Base-by-base conservation (phyloP, 37 sponge, comb jelly and placozoan species). In the Crambe crambe region DNA sequence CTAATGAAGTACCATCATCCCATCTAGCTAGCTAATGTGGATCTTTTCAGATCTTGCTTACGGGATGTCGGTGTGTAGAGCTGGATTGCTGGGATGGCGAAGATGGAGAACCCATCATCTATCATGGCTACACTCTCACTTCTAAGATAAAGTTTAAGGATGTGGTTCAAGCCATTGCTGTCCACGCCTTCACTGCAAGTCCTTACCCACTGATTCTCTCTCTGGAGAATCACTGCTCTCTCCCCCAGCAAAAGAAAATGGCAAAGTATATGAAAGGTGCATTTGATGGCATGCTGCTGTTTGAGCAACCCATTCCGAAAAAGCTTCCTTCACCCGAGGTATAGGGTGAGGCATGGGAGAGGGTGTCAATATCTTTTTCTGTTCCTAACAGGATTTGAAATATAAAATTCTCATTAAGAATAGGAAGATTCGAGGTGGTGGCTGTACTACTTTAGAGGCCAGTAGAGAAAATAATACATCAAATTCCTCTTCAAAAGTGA, bases 71-170 rank as follows among this genome's bases (percentile, higher is more conserved):
- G 41, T 87, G 87, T 71, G 66, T 86, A 36, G 86, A 86, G 72
- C 42, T 92, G 86, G 96, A 95, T 70, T 91, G 92, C 42, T 96
- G 97, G 98, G 94, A 97, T 88, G 98, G 98, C 3, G 91, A 90
- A 22, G 82, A 92, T 43, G 91, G 83, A 29, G 93, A 92, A 12
- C 98, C 98, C 3, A 71, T 92, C 39, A 87, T 97, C 32, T 92
- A 90, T 72, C 98, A 97, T 64, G 98, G 98, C 21, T 89, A 95
- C 86, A 97, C 98, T 21, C 79, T 95, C 43, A 95, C 96, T 20
- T 75, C 89, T 29, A 90, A 95, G 56, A 92, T 97, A 36, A 61
- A 61, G 21, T 95, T 95, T 57, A 88, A 75, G 64, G 92, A 92
- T 81, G 94, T 86, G 3, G 76, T 97, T 34, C 18, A 75, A 12